Evolutionary conservation across 1,140 invertebrate species (phyloP).

Genomic region (Nilaparvata lugens): DNA sequence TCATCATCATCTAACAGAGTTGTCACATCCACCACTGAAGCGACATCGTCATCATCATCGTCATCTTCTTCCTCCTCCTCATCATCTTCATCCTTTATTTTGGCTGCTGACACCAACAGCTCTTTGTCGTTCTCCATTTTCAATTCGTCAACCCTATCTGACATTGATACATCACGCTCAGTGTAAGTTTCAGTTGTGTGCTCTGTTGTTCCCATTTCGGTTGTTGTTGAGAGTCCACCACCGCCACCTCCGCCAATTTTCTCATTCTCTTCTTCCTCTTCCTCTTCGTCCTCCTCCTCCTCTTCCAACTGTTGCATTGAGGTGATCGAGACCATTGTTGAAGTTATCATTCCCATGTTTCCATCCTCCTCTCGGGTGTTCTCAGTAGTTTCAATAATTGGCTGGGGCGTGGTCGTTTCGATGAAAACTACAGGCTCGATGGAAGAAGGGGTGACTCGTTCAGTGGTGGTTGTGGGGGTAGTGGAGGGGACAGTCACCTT

Average conservation of each 20-base stretch:
- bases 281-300: constrained; percentile 30
- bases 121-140: constrained; percentile 23
- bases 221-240: not conserved
- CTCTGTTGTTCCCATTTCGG: constrained; percentile 4
- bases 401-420: not conserved
- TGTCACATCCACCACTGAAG: constrained; percentile 14
- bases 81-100: constrained; percentile 27
- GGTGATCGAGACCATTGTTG: constrained; percentile 29
- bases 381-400: constrained; percentile 10
- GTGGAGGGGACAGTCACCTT: constrained; percentile 5
- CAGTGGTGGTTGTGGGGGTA: constrained; percentile 23
- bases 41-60: constrained; percentile 22
- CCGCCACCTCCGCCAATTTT: constrained; percentile 20
- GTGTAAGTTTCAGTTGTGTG: constrained; percentile 25
- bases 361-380: constrained; percentile 21
- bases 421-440: not conserved
- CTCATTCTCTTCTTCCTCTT: constrained; percentile 23
- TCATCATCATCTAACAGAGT: constrained; percentile 25
- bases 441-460: constrained; percentile 18
- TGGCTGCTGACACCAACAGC: constrained; percentile 17
- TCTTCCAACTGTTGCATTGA: constrained; percentile 12
- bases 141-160: constrained; percentile 16
- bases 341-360: constrained; percentile 19
- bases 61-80: constrained; percentile 21
- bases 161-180: constrained; percentile 20